Conservation (phyloP, 2,888 invertebrate genomes). For the Litoditis marina region DNA sequence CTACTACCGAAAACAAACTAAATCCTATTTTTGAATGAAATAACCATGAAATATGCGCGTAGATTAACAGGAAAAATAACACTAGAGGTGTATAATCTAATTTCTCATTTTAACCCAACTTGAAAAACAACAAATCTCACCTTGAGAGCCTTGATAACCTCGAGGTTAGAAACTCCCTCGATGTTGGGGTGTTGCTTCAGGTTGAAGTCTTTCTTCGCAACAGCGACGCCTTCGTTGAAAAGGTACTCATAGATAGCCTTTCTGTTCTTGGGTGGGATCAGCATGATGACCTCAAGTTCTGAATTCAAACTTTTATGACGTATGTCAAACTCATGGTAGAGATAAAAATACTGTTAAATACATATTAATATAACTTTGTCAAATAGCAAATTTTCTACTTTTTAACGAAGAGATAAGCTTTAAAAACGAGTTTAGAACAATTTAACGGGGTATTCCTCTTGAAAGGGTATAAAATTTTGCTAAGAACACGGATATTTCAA, state of each 20-base stretch:
- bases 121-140: conserved; percentile 62
- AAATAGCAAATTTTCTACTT: too few relatives aligned
- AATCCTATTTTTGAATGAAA: too few relatives aligned
- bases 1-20: too few relatives aligned
- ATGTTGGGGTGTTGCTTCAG: conserved; percentile 95
- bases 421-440: neutral
- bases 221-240: conserved; percentile 87
- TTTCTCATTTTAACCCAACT: too few relatives aligned
- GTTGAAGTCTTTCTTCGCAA: conserved; percentile 97
- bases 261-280: conserved; percentile 99
- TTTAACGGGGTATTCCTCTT: neutral
- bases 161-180: conserved; percentile 88
- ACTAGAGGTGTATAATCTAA: too few relatives aligned
- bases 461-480: neutral
- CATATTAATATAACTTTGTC: neutral
- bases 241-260: conserved; percentile 89
- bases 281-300: conserved; percentile 74
- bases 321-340: too few relatives aligned
- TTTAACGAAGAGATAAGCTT: too few relatives aligned
- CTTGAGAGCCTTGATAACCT: conserved; percentile 96
- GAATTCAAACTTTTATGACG: too few relatives aligned
- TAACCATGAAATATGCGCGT: too few relatives aligned
- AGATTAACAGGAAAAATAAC: too few relatives aligned
- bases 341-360: neutral
- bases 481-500: neutral